These are phyloP conservation scores for Copidosoma floridanum DNA, from an alignment of 1,140 invertebrate genomes.

Conservation along the genomic window DNA sequence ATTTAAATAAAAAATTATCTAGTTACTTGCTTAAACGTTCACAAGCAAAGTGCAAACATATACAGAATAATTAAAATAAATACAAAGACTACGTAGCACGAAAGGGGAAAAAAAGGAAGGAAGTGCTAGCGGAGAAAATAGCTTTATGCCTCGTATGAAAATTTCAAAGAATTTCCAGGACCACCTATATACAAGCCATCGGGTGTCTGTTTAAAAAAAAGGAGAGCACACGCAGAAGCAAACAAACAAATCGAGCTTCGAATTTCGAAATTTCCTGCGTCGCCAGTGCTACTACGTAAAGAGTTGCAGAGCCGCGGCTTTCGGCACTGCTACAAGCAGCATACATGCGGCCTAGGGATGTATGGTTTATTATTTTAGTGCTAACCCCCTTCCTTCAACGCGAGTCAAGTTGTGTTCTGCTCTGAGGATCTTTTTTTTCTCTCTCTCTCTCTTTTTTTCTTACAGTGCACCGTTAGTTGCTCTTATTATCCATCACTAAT, in stretches of 20 bases:
- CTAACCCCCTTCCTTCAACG: slow-evolving; percentile 35
- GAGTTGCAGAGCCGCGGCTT: not conserved
- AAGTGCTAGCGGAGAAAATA: not conserved
- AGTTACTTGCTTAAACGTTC: no score
- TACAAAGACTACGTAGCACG: no score
- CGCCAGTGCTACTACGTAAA: not conserved
- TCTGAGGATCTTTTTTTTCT: no score
- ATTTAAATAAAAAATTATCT: no score
- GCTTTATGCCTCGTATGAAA: not conserved
- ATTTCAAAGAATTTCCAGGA: slow-evolving; percentile 11
- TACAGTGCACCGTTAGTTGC: no score
- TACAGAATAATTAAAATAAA: no score
- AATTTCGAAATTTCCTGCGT: slow-evolving; percentile 23
- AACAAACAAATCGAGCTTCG: slow-evolving; percentile 12
- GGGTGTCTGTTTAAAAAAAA: not conserved
- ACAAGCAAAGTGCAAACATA: no score
- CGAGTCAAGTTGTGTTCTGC: no score
- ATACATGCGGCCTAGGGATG: not conserved
- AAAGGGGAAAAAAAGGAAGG: no score
- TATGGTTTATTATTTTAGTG: slow-evolving; percentile 45
- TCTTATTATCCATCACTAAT: no score
- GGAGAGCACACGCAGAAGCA: not conserved
- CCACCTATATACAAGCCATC: slow-evolving; percentile 14
- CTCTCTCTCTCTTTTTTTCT: slow-evolving; percentile 8
- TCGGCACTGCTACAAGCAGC: not conserved